Evolutionary conservation across 1,140 invertebrate genomes (phyloP), one percentile per base, ranked within the genome.

Genomic region (Alviniconcha marisindica): DNA sequence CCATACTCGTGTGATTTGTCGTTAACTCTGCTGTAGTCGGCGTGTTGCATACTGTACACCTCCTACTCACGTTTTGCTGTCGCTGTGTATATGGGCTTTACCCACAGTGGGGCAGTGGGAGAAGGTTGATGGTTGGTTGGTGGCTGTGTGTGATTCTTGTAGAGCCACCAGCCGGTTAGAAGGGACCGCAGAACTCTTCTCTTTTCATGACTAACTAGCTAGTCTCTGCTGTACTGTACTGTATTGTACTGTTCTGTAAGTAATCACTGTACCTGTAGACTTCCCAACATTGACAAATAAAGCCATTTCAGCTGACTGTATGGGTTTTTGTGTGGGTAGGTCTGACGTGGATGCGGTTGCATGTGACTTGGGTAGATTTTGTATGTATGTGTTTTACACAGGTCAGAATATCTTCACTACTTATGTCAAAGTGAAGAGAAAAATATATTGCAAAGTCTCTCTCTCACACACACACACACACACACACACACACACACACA

Each of bases 71-170:
- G 28, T 63, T n/a, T 63, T 63, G 60, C 60, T 63, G 60, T 63
- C 7, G 44, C 18, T 48, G 44, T 48, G 7, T 48, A 18, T 48
- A n/a, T n/a, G n/a, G n/a, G n/a, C n/a, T n/a, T n/a, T n/a, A n/a
- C 44, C 44, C 44, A 18, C 44, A 48, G 44, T 48, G 44, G 44
- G 44, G 44, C 5, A 48, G 44, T 48, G 44, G 44, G 44, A 18
- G 44, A 18, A 5, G 7, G 38, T 40, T 18, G 31, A 10, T 76
- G 73, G 73, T 76, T 40, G 40, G 73, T 44, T 40, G 38, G 73
- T 76, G 38, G n/a, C 24, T 76, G 44, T 48, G 44, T 48, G 60
- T n/a, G n/a, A n/a, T n/a, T n/a, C n/a, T n/a, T n/a, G 36, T 76
- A 76, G 73, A 7, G 38, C 31, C 15, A 24, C 73, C 73, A 44